phyloP scores from a whole-genome alignment of 2,888 invertebrate species.

The Anagyrus pseudococci region DNA sequence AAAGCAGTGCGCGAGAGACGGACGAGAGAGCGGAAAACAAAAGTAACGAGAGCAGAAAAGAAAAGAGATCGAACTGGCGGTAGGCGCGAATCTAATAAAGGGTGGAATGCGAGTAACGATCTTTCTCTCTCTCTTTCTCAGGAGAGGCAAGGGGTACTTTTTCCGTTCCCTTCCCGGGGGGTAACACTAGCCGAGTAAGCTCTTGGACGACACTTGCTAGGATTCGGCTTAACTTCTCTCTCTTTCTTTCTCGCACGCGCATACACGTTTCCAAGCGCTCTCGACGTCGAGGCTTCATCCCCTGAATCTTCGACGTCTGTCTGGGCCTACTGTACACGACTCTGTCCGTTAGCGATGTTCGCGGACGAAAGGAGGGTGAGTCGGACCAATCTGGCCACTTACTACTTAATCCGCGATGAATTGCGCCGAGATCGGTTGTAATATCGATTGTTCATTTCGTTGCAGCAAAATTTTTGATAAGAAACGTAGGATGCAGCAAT shows the following conservation, averaged over 20 bases:
- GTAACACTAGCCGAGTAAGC: slow-evolving; percentile 62
- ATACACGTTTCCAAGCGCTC: slow-evolving; percentile 12
- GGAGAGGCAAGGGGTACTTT: neutral
- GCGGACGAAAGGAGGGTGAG: too few species aligned
- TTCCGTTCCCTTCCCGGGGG: slow-evolving; percentile 34
- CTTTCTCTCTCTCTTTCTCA: slow-evolving; percentile 3
- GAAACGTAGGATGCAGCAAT: too few species aligned
- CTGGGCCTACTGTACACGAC: too few species aligned
- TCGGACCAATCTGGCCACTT: slow-evolving; percentile 20
- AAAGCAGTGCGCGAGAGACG: neutral
- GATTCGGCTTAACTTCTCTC: slow-evolving; percentile 57
- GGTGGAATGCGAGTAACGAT: slow-evolving; percentile 50
- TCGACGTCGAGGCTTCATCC: slow-evolving; percentile 34
- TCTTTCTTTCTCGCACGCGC: too few species aligned
- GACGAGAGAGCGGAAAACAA: neutral
- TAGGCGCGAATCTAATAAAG: slow-evolving; percentile 49
- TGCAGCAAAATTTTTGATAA: too few species aligned
- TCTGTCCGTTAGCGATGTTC: too few species aligned
- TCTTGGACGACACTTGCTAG: slow-evolving; percentile 54
- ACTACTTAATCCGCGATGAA: slow-evolving; percentile 35
- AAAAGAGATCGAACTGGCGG: slow-evolving; percentile 22
- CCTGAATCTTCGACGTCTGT: too few species aligned
- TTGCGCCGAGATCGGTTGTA: too few species aligned
- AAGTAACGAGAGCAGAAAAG: neutral
- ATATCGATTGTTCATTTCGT: too few species aligned